Percentiles rank a stretch among this genome's conserved stretches.
phyloP scores from a whole-genome alignment of 1,140 invertebrate genomes.

The Plodia interpunctella region DNA sequence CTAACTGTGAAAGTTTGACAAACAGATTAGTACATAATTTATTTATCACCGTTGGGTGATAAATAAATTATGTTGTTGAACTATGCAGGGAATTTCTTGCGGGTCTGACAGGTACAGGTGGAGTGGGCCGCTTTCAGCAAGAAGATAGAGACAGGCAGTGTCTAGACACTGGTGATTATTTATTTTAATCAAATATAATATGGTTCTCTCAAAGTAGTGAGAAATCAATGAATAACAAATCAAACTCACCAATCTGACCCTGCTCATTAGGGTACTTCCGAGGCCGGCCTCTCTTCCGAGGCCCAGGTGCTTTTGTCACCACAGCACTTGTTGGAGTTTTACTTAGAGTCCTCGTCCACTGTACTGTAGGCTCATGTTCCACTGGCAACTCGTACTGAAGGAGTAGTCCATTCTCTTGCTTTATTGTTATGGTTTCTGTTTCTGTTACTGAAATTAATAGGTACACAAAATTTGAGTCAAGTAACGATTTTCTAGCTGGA shows the following conservation, averaged over 20 bases:
- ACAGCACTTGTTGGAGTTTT: conserved; percentile 48
- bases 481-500: too few relatives aligned
- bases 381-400: conserved; percentile 72
- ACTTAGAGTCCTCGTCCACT: conserved; percentile 50
- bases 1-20: too few relatives aligned
- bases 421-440: conserved; percentile 71
- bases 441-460: conserved; percentile 34
- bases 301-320: conserved; percentile 58
- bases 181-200: too few relatives aligned
- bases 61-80: too few relatives aligned
- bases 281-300: conserved; percentile 61
- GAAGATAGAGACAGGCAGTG: too few relatives aligned
- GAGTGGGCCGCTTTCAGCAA: too few relatives aligned
- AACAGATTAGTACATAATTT: too few relatives aligned
- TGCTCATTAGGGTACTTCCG: conserved; percentile 73
- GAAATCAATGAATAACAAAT: background rate
- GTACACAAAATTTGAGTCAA: background rate
- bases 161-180: too few relatives aligned
- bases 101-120: too few relatives aligned
- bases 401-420: conserved; percentile 71
- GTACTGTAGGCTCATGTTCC: conserved; percentile 59
- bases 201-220: too few relatives aligned
- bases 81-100: too few relatives aligned
- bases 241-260: conserved; percentile 60
- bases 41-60: too few relatives aligned